Evolutionary conservation across 1,140 invertebrate species (phyloP), one percentile per base, ranked within the genome.

Genomic region (Anastrepha ludens): DNA sequence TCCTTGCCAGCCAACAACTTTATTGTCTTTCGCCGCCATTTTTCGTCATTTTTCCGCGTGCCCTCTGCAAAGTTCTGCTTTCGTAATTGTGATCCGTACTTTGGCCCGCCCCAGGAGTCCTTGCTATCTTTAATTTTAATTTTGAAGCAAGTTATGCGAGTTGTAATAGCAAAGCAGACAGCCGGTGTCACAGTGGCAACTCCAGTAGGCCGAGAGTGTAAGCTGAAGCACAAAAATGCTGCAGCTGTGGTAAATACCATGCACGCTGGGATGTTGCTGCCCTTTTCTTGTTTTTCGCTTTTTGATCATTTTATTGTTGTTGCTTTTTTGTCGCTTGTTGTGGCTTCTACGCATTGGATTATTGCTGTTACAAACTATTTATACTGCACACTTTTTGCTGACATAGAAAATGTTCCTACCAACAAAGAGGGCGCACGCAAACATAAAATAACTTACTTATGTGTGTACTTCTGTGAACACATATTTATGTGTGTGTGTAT

Each of bases 51-150:
- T 29, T 29, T 29, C 47, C 17, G 9, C 50, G 50, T 29, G 17
- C 50, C n/a, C 3, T 81, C n/a, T 13, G 11, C 17, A 50, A 81
- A 81, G 44, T 29, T 81, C 74, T 50, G 4, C 74, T 81, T 81
- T 81, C 74, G 74, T 81, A 81, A 81, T 81, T 81, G 74, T 20
- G 47, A 15, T 29, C 74, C n/a, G 47, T 47, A 81, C 41, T 81
- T 81, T 81, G 74, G 47, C 4, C 70, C 44, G 70, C 8, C 65
- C 44, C 15, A 41, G 44, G 70, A 29, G 50, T 55, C 74, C 44
- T 39, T 5, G 29, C 29, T 29, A 39, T 81, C 41, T 81, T 50
- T 81, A 47, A 81, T 81, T 81, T 67, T 55, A 55, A 62, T 62
- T 62, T 62, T 17, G 8, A 8, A 62, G 20, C 41, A 55, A 58